A percentile compares a stretch with the other conserved stretches of the same genome.
Evolutionary conservation across 1,140 invertebrate genomes (phyloP).

Genomic region (Myzus persicae): DNA sequence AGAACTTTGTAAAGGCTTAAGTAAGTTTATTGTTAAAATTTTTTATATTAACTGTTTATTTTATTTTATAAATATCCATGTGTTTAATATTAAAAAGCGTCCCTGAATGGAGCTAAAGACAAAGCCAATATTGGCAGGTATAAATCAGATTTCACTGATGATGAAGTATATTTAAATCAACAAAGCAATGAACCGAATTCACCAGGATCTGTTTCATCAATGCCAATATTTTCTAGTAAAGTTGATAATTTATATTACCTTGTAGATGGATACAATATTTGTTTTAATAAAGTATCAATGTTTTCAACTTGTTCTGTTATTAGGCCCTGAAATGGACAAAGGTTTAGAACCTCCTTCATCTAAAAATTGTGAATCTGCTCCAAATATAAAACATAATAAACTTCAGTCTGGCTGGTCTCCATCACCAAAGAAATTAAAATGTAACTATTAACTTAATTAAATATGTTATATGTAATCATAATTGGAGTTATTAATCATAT

Average conservation of each 20-base stretch:
- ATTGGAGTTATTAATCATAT: no score
- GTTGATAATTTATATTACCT: not conserved
- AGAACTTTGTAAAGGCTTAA: not conserved
- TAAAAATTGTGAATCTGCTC: no score
- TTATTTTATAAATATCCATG: not conserved
- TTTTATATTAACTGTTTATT: not conserved
- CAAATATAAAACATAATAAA: not conserved
- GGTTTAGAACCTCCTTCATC: no score
- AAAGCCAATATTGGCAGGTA: not conserved
- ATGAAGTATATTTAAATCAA: not conserved
- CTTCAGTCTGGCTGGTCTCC: not conserved
- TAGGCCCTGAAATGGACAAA: not conserved
- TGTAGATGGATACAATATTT: not conserved
- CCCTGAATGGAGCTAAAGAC: not conserved
- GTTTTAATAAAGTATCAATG: no score
- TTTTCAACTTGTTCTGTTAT: no score
- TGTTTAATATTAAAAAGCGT: not conserved
- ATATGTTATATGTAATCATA: no score
- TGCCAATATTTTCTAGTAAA: not conserved
- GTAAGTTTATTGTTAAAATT: not conserved
- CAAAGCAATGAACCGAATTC: not conserved
- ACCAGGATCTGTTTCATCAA: not conserved
- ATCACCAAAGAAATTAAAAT: not conserved
- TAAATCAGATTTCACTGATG: not conserved
- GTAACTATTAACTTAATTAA: not conserved